phyloP scores from a whole-genome alignment of 2,888 invertebrate species.

The Orthosia gothica region DNA sequence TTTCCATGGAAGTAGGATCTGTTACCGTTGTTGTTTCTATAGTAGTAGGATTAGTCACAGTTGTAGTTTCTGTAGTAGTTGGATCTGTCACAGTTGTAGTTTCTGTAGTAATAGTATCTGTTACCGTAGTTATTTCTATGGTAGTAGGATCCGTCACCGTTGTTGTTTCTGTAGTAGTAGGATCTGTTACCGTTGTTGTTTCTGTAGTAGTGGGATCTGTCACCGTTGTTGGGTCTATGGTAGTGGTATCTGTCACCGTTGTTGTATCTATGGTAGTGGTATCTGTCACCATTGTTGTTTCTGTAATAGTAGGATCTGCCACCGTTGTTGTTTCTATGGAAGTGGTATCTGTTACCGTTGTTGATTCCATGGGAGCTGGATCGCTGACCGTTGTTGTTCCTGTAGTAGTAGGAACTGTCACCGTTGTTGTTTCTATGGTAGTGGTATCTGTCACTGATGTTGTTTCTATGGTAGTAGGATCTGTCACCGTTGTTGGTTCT shows the following conservation, averaged over 20 bases:
- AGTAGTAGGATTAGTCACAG: not conserved
- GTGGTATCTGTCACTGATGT: not conserved
- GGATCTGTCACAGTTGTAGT: not conserved
- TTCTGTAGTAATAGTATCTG: constrained; percentile 10
- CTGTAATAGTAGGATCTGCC: not conserved
- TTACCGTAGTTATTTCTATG: not conserved
- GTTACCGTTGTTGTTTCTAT: not conserved
- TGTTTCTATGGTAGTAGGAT: not conserved
- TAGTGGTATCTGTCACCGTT: not conserved
- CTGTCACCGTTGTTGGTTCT: not conserved
- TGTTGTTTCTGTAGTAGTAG: constrained; percentile 15
- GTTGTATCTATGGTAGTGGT: constrained; percentile 1
- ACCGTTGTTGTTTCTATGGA: not conserved
- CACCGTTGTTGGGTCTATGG: constrained; percentile 2
- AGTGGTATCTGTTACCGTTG: not conserved
- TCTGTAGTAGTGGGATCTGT: not conserved
- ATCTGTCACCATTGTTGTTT: not conserved
- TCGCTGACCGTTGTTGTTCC: not conserved
- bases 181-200: not conserved
- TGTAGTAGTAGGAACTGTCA: not conserved
- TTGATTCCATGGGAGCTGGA: not conserved
- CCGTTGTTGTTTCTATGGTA: not conserved
- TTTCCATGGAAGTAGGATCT: not conserved
- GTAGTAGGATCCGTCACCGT: not conserved
- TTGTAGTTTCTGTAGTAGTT: not conserved